Conservation (phyloP, 2,888 invertebrate species). For the Selenia dentaria region DNA sequence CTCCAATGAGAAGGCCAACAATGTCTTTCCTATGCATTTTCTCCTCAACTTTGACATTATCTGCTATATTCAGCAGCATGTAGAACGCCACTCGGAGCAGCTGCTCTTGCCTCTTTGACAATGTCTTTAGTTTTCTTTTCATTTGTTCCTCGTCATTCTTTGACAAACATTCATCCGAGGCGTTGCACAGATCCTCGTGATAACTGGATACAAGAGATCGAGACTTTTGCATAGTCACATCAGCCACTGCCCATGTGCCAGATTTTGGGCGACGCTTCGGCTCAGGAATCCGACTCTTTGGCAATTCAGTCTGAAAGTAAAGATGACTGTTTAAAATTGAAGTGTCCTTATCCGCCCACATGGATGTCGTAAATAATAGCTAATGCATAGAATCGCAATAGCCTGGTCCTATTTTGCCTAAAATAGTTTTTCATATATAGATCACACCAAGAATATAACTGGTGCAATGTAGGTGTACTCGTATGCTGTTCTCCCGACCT, state of each 20-base stretch:
- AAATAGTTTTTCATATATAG: too few relatives aligned
- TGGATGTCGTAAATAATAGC: too few relatives aligned
- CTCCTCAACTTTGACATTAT: conserved; percentile 97
- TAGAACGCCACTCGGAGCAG: conserved; percentile 96
- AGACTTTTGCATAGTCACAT: conserved; percentile 82
- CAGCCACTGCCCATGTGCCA: conserved; percentile 88
- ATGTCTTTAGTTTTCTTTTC: conserved; percentile 89
- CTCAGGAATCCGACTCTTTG: conserved; percentile 89
- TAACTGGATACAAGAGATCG: conserved; percentile 87
- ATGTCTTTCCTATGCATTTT: conserved; percentile 98
- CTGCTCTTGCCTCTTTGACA: conserved; percentile 97
- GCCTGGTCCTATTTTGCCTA: too few relatives aligned
- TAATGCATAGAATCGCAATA: too few relatives aligned
- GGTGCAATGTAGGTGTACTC: too few relatives aligned
- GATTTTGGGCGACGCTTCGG: conserved; percentile 90
- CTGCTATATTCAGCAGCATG: conserved; percentile 96
- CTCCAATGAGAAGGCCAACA: conserved; percentile 93
- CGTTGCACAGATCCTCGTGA: conserved; percentile 86
- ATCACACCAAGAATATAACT: too few relatives aligned
- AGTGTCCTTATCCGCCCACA: too few relatives aligned
- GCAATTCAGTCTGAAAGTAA: conserved; percentile 84
- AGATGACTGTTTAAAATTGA: too few relatives aligned
- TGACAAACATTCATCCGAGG: conserved; percentile 72
- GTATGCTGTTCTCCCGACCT: too few relatives aligned
- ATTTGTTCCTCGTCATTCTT: conserved; percentile 91